Base-by-base conservation (phyloP, 2,113 vertebrate genomes). In the Pterocles burchelli region DNA sequence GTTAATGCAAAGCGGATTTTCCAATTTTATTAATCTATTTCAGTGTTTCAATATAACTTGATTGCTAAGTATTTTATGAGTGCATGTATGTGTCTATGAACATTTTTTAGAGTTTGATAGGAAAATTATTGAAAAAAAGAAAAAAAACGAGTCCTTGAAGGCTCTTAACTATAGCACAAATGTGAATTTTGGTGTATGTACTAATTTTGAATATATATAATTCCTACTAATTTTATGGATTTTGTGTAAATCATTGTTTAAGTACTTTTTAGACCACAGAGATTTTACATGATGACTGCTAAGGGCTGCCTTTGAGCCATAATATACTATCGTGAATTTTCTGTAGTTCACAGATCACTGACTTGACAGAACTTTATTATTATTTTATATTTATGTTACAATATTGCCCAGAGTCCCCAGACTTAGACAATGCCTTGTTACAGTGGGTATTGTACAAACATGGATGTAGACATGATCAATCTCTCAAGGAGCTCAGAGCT, bases 351-450 rank as follows among this genome's bases (percentile, higher is more conserved):
- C 93, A 96, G 93, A 93, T 95, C 93, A 79, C 88, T 93, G 94
- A 84, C 68, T 96, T 97, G 90, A 96, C 82, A 96, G 94, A 94
- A 71, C 63, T 92, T 89, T 82, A 93, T 96, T 95, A 88, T 95
- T 96, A 93, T 94, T 96, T 96, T 88, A 95, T 94, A 95, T 96
- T 94, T 94, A 89, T 94, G 82, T 85, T 94, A 93, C 48, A 80
- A 33, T 94, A 90, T 93, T 96, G 82, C 75, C 71, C 78, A 90
- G 63, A 74, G 82, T 91, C 88, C 89, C 82, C 55, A 91, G 88
- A 48, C 88, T 88, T 57, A 88, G 89, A 43, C 88, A 91, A 6
- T 91, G 82, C 72, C 82, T 46, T 93, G 62, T 79, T 90, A 93
- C 72, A 26, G 28, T 74, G 85, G 78, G 88, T 73, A 71, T 95